Evolutionary conservation across 2,888 invertebrate genomes (phyloP).

Genomic region (Rhodophaea formosa): DNA sequence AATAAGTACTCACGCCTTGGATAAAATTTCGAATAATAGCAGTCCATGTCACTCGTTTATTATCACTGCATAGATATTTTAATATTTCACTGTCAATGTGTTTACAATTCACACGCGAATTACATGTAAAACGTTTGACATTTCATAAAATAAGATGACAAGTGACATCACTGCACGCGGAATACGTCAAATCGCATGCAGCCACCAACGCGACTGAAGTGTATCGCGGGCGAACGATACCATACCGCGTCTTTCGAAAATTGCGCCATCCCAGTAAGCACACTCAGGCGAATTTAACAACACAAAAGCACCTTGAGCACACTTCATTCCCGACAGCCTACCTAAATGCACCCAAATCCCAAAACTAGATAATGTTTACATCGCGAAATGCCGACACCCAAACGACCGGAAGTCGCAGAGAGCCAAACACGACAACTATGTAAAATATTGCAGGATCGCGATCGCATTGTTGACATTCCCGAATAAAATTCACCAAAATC

Average conservation of each 20-base stretch:
- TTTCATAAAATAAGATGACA: slow-evolving; percentile 78
- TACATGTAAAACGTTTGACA: slow-evolving; percentile 76
- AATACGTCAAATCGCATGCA: slow-evolving; percentile 82
- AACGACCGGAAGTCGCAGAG: slow-evolving; percentile 81
- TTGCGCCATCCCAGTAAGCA: slow-evolving; percentile 81
- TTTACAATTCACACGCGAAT: slow-evolving; percentile 76
- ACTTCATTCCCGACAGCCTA: slow-evolving; percentile 76
- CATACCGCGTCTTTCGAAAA: slow-evolving; percentile 83
- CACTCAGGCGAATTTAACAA: slow-evolving; percentile 79
- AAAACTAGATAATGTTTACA: slow-evolving; percentile 80
- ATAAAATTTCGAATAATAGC: slow-evolving; percentile 80
- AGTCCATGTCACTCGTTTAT: slow-evolving; percentile 74
- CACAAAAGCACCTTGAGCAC: slow-evolving; percentile 79
- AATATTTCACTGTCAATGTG: slow-evolving; percentile 73
- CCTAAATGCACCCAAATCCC: slow-evolving; percentile 66
- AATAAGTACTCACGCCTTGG: slow-evolving; percentile 78
- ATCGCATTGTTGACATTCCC: slow-evolving; percentile 88
- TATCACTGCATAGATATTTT: slow-evolving; percentile 69
- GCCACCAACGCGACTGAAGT: slow-evolving; percentile 82
- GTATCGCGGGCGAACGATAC: slow-evolving; percentile 80
- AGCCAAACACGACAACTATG: slow-evolving; percentile 88
- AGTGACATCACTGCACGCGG: slow-evolving; percentile 78
- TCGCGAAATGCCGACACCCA: slow-evolving; percentile 79
- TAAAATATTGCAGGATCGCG: slow-evolving; percentile 89
- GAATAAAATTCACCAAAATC: slow-evolving; percentile 83